A percentile compares a stretch with the other conserved stretches of the same genome.
phyloP scores from a whole-genome alignment of 2,888 invertebrate genomes.

The Koerneria pararmatus region DNA sequence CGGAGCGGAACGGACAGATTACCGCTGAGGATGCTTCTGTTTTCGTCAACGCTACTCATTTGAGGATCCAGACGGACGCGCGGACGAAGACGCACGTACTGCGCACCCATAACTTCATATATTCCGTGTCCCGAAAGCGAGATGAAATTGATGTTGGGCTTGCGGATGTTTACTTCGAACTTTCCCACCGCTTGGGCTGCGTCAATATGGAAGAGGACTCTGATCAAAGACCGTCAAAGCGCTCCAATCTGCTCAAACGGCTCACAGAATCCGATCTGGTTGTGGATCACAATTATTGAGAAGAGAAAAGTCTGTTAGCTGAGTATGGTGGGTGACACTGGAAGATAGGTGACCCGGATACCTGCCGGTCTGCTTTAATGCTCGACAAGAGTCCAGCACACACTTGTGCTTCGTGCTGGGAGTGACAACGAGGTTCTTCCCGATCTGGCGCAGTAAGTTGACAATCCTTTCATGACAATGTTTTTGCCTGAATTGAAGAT shows the following conservation, averaged over 20 bases:
- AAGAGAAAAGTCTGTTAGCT: constrained; percentile 79
- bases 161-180: constrained; percentile 80
- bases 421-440: constrained; percentile 91
- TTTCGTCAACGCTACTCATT: constrained; percentile 97
- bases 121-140: constrained; percentile 94
- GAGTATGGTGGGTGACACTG: constrained; percentile 67
- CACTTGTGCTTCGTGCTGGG: constrained; percentile 99
- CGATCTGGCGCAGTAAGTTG: constrained; percentile 77
- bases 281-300: constrained; percentile 94
- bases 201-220: constrained; percentile 95
- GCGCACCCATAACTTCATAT: constrained; percentile 88
- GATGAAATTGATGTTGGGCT: constrained; percentile 92
- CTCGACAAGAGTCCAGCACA: constrained; percentile 93
- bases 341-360: constrained; percentile 88
- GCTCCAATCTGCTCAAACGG: constrained; percentile 83
- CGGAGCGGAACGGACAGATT: constrained; percentile 89
- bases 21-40: constrained; percentile 86
- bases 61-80: constrained; percentile 93
- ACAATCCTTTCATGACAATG: constrained; percentile 91
- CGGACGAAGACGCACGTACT: constrained; percentile 84
- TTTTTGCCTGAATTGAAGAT: constrained; percentile 99
- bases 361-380: constrained; percentile 90
- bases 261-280: constrained; percentile 95
- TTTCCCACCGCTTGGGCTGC: constrained; percentile 99
- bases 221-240: constrained; percentile 79